Conservation (phyloP, 2,888 invertebrate genomes). For the Meteorus cinctellus region DNA sequence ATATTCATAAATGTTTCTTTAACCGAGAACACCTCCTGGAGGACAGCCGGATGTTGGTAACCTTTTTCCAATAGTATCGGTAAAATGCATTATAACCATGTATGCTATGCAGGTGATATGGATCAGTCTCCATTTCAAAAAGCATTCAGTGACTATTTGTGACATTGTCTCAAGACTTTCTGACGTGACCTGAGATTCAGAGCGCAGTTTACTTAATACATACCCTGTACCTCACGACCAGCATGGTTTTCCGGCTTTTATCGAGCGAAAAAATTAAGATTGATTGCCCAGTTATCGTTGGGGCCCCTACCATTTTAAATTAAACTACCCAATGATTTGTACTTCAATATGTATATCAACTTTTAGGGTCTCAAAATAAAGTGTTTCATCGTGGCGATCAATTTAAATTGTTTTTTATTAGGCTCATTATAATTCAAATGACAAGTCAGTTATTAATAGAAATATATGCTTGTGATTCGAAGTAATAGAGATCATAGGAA, state of each 20-base stretch:
- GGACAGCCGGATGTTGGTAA: not conserved
- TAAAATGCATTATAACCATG: not conserved
- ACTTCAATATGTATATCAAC: constrained; percentile 4
- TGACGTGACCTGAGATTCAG: constrained; percentile 6
- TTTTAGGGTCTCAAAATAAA: constrained; percentile 19
- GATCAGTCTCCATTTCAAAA: not conserved
- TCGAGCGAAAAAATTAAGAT: constrained; percentile 36
- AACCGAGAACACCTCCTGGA: not conserved
- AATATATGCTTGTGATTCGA: constrained; percentile 1
- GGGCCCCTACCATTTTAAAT: not conserved
- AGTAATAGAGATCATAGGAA: constrained; percentile 8
- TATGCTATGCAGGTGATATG: not conserved
- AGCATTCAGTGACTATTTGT: not conserved
- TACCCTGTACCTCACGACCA: not conserved
- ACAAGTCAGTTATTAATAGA: constrained; percentile 7
- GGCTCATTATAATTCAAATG: constrained; percentile 10
- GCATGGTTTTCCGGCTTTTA: constrained; percentile 30
- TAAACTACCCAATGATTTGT: constrained; percentile 11
- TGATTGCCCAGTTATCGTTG: constrained; percentile 19
- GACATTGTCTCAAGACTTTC: constrained; percentile 10
- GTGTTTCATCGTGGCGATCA: constrained; percentile 8
- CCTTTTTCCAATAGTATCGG: not conserved
- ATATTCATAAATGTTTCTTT: not conserved
- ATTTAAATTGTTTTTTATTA: constrained; percentile 14
- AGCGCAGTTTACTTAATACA: not conserved